Base-by-base conservation (phyloP, 2,113 vertebrate species). In the Leptobrachium leishanense region DNA sequence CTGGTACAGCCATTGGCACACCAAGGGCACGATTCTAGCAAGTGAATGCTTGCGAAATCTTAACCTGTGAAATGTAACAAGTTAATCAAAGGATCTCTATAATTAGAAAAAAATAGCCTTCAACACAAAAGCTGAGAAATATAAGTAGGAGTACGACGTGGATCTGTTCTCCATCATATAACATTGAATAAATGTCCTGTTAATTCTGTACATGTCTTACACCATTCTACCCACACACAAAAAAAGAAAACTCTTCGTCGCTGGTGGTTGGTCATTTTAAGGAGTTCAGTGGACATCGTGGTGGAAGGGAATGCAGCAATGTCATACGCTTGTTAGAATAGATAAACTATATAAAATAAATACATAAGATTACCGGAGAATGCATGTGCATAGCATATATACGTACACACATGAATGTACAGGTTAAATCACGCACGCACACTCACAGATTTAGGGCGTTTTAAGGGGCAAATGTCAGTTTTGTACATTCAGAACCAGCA, bases 401-500 rank as follows among this genome's bases (percentile, higher is more conserved):
- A 91, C 8, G 46, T 15, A 59, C 11, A 59, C 87, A 91, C 87
- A 87, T 80, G 87, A 72, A 88, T 79, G 88, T 82, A 87, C 90
- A 91, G 89, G 87, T 85, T 90, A 88, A 90, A 89, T 82, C 68
- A 53, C 81, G 85, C 87, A 87, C 89, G 88, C 86, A 86, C 86
- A 43, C 70, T 83, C 85, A 85, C 59, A 92, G 89, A 8, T 86
- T 85, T 83, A 84, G 89, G 87, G 88, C 90, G 86, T 89, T 88
- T 87, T 86, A 90, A 85, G 86, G 88, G 88, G 87, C 86, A 87
- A 43, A 74, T 88, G 89, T 90, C 90, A 88, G 91, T 86, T 91
- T 89, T 90, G 89, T 93, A 94, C 92, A 93, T 93, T 94, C 93
- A 87, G 84, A 92, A 92, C 93, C 91, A 87, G 82, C 86, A 82